Base-by-base conservation (phyloP, 2,888 invertebrate genomes). In the Leucania comma region DNA sequence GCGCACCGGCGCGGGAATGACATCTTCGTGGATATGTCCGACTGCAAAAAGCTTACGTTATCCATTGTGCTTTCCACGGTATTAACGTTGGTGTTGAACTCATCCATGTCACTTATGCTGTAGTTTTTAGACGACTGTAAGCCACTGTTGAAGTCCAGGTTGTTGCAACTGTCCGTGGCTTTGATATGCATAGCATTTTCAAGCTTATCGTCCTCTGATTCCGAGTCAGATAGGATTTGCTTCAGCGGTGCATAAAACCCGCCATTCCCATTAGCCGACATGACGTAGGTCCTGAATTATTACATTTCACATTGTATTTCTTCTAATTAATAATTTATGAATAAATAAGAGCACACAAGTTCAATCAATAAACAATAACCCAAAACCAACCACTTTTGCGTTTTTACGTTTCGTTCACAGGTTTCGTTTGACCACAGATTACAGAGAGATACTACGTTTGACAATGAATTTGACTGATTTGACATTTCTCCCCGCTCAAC, bases 201-300 rank as follows among this genome's bases (percentile, higher is more conserved):
- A 57, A 93, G 77, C 84, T 93, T 93, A 22, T 98, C 98, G 87
- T 97, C 98, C 87, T 98, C 98, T 0, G 98, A 98, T 86, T 98
- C 97, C 0, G 98, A 97, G 92, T 98, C 98, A 68, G 98, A 97
- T 84, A 98, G 95, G 81, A 97, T 97, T 94, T 98, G 98, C 78
- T 98, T 98, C 87, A 98, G 92, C 69, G 98, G 98, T 86, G 98
- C 97, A 91, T 98, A 98, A 86, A 97, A 96, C 68, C 92, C 95
- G 72, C 95, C 93, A 85, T 91, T 94, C 72, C 94, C 95, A 93
- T 94, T 95, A 81, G 91, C 89, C 87, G 95, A 92, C 95, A 96
- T 96, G 91, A 88, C 89, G 87, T 85, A 81, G 57, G 60, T 68
- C 63, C 35, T 50, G 32, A 70, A 56, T 29, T 60, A 60, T 62